Evolutionary conservation across 2,113 vertebrate genomes (phyloP).

Genomic region (Daphoenositta chrysoptera): DNA sequence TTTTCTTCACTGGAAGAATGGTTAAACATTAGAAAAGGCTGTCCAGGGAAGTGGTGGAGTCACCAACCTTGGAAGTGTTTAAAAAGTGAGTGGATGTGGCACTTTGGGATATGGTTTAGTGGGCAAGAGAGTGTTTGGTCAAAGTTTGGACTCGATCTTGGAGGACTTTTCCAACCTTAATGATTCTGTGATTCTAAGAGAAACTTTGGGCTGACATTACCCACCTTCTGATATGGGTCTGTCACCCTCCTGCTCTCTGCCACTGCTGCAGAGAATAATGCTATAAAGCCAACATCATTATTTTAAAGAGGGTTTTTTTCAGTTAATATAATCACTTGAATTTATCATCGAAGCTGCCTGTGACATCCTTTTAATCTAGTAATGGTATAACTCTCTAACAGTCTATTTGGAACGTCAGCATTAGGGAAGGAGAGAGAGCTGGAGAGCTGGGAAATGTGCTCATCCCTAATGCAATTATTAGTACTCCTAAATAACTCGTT

Average conservation of each 20-base stretch:
- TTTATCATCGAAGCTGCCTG: background rate
- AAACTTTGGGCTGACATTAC: rapidly evolving
- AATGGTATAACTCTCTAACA: conserved; percentile 3
- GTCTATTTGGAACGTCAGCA: conserved; percentile 1
- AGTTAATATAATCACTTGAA: background rate
- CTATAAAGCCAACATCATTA: background rate
- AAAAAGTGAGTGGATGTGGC: background rate
- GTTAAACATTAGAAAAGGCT: background rate
- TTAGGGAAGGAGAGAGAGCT: background rate
- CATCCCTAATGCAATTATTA: conserved; percentile 32
- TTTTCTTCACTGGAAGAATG: background rate
- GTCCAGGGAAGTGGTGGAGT: background rate
- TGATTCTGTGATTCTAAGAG: background rate
- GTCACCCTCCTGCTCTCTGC: background rate
- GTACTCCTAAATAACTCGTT: background rate
- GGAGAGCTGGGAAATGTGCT: background rate
- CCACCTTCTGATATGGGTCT: background rate
- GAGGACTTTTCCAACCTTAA: background rate
- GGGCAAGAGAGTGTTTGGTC: background rate
- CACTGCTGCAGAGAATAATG: background rate
- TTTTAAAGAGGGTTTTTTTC: background rate
- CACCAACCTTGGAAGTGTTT: background rate
- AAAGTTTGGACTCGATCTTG: background rate
- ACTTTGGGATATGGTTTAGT: background rate
- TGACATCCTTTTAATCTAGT: conserved; percentile 34